Base-by-base conservation (phyloP, 1,140 invertebrate species). In the Hyposmocoma kahamanoa region DNA sequence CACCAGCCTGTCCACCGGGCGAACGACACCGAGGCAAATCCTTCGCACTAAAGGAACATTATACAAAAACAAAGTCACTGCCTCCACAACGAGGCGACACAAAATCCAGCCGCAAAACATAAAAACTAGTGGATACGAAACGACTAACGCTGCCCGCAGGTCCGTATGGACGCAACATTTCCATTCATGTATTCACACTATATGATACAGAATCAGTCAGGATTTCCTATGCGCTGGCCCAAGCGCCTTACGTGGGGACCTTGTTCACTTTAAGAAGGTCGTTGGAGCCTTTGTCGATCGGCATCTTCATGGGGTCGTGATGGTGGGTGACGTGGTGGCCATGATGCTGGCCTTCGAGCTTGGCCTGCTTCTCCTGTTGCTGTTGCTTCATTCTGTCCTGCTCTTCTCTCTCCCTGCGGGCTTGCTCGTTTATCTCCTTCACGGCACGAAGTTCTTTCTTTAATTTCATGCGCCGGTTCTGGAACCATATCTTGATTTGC, bases 401-500 rank as follows among this genome's bases (percentile, higher is more conserved):
- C 73, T 97, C 96, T 74, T 96, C 95, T 26, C 95, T 89, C 70
- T 97, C 96, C 48, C 95, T 89, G 67, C 95, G 89, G 45, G 95
- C 95, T 78, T 97, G 95, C 73, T 97, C 96, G 88, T 97, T 97
- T 68, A 97, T 97, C 84, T 97, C 96, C 73, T 97, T 97, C 9
- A 97, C 95, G 10, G 96, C 96, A 38, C 95, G 88, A 47, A 97
- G 81, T 74, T 97, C 96, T 71, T 98, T 98, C 90, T 99, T 99
- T 84, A 98, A 91, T 84, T 99, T 99, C 97, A 99, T 99, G 71
- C 97, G 91, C 48, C 97, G 90, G 86, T 98, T 98, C 85, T 98
- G 96, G 87, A 98, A 98, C 96, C 96, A 98, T 72, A 98, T 98
- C 89, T 98, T 98, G 72, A 98, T 98, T 87, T 98, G 97, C 58